Evolutionary conservation across 2,797 vertebrate species (phyloP).

Genomic region (Amblyopsis hoosieri): DNA sequence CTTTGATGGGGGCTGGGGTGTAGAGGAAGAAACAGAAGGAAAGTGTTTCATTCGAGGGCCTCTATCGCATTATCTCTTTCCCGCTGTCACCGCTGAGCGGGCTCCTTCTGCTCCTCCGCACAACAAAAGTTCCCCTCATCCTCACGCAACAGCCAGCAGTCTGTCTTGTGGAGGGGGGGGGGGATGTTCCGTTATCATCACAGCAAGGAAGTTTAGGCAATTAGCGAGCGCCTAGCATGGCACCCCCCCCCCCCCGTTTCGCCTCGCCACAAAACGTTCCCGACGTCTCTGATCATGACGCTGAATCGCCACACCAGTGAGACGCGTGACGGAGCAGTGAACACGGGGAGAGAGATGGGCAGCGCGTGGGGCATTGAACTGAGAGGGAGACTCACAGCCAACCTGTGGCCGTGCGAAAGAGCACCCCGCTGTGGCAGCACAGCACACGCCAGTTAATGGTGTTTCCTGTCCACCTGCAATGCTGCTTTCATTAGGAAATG

Average conservation of each 20-base stretch:
- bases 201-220: constrained; percentile 85
- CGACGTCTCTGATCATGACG: constrained; percentile 88
- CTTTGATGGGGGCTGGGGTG: constrained; percentile 31
- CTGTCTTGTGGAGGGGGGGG: background rate
- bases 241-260: constrained; percentile 72
- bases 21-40: constrained; percentile 13
- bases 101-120: constrained; percentile 65
- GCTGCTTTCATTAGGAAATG: too few relatives aligned
- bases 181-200: constrained; percentile 68
- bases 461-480: background rate
- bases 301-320: constrained; percentile 23
- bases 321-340: constrained; percentile 1
- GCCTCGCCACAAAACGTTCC: constrained; percentile 83
- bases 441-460: constrained; percentile 30
- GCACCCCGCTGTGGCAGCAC: background rate
- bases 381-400: background rate
- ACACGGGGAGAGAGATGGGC: constrained; percentile 67
- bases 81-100: constrained; percentile 77
- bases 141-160: constrained; percentile 44
- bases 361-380: constrained; percentile 8
- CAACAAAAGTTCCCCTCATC: background rate
- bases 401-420: too few relatives aligned
- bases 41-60: constrained; percentile 26
- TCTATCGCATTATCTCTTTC: constrained; percentile 13
- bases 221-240: constrained; percentile 88